Conservation (phyloP, 2,888 invertebrate species). For the Nymphalis urticae region DNA sequence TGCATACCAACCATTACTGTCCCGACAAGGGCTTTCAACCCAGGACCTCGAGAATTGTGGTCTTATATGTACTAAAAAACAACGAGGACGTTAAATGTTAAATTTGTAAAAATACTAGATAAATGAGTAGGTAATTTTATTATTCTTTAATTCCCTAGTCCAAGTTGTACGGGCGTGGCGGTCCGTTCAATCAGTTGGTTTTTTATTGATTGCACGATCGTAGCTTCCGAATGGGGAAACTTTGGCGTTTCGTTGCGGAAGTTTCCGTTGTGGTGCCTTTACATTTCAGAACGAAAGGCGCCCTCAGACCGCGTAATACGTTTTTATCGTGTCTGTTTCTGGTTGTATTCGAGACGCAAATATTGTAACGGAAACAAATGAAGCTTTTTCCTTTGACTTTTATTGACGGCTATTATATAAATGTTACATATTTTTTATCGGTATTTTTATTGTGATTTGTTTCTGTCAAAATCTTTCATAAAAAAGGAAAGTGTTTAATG, state of each 20-base stretch:
- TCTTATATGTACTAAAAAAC: too few relatives aligned
- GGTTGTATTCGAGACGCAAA: slow-evolving; percentile 11
- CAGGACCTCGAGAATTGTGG: too few relatives aligned
- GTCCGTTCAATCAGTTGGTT: slow-evolving; percentile 39
- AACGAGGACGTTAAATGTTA: neutral
- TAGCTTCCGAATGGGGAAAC: slow-evolving; percentile 40
- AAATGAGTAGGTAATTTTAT: neutral
- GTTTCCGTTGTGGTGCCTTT: slow-evolving; percentile 36
- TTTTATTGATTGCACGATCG: slow-evolving; percentile 39
- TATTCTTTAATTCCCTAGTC: slow-evolving; percentile 14
- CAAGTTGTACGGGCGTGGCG: slow-evolving; percentile 30
- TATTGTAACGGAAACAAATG: slow-evolving; percentile 15
- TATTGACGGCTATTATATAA: neutral
- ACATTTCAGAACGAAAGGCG: slow-evolving; percentile 28
- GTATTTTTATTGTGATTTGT: too few relatives aligned
- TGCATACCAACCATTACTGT: too few relatives aligned
- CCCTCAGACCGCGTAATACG: slow-evolving; percentile 27
- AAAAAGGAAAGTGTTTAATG: neutral
- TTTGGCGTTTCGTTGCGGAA: slow-evolving; percentile 37
- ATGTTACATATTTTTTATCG: too few relatives aligned
- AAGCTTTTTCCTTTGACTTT: neutral
- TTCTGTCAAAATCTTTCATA: neutral
- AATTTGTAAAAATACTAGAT: neutral
- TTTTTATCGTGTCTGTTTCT: slow-evolving; percentile 21
- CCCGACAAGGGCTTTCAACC: too few relatives aligned